Evolutionary conservation across 2,888 invertebrate species (phyloP).

Genomic region (Drosophila macrothrix): DNA sequence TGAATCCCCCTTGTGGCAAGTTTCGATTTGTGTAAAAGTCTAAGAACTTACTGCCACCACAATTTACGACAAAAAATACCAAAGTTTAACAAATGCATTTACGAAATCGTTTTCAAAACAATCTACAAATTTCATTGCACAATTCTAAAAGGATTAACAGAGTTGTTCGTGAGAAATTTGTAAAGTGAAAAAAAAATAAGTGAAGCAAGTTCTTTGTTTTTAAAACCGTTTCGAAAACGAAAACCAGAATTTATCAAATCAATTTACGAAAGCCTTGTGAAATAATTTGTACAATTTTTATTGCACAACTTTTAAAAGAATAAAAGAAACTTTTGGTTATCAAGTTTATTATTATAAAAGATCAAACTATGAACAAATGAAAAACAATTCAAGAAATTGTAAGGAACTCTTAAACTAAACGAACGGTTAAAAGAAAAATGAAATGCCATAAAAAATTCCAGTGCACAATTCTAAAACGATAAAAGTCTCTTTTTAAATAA

Average conservation of each 20-base stretch:
- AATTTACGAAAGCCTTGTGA: not conserved
- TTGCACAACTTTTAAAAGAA: not conserved
- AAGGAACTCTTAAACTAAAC: too few species aligned
- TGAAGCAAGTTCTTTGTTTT: not conserved
- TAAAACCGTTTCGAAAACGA: not conserved
- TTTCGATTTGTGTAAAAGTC: conserved; percentile 33
- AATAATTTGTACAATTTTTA: not conserved
- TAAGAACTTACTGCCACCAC: not conserved
- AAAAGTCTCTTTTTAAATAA: too few species aligned
- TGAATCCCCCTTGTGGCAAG: conserved; percentile 44
- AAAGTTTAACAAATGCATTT: conserved; percentile 1
- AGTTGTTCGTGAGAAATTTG: not conserved
- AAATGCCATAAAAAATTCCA: too few species aligned
- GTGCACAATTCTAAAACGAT: too few species aligned
- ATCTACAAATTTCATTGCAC: not conserved
- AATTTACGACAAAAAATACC: conserved; percentile 6
- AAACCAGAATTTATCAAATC: not conserved
- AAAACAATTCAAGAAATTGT: too few species aligned
- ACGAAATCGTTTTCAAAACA: not conserved
- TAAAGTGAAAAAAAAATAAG: not conserved
- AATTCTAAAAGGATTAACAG: not conserved
- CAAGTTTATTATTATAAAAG: too few species aligned
- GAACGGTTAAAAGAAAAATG: too few species aligned
- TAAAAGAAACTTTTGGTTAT: not conserved
- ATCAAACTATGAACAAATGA: too few species aligned